Evolutionary conservation across 2,113 vertebrate genomes (phyloP), one percentile per base, ranked within the genome.

Genomic region (Numenius arquata): DNA sequence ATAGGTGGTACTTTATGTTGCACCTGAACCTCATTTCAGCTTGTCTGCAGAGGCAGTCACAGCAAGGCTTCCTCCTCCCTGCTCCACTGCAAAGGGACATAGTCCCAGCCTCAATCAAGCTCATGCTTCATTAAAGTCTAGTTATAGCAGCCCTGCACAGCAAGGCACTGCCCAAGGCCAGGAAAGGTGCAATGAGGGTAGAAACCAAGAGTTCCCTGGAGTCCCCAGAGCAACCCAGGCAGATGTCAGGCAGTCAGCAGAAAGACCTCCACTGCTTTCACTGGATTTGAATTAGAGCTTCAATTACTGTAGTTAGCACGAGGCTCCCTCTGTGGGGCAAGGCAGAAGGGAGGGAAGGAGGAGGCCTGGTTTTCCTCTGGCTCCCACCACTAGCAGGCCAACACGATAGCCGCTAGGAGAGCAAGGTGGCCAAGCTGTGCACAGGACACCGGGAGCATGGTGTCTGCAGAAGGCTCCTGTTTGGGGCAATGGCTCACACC

Each of bases 341-440:
- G 47, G 43, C 15, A 32, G 41, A 45, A 76, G 15, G 30, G 8
- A 68, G 9, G 34, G 30, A 41, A 48, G 43, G 38, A 73, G 36
- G 27, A 30, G 11, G 62, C n/a, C 29, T 66, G 47, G 18, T 10
- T 84, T 71, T 66, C 12, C 40, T 45, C 38, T 25, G n/a, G 29
- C 15, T 61, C 23, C 8, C 29, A 23, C 10, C 0, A 2, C 23
- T 58, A 23, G 23, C 16, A 48, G 58, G 40, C 55, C 19, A 65
- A n/a, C 1, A 8, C 8, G 36, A 3, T 1, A 50, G 12, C 36
- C 23, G 23, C 2, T 2, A 75, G 75, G 34, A 62, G 27, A 90
- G 38, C 38, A 56, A 52, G 0, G 3, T 4, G 3, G 43, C 26
- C 0, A 0, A 84, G 65, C 14, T 17, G 23, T 1, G 2, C 23